Percentiles rank a stretch among this genome's conserved stretches.
Conservation (phyloP, 1,140 invertebrate species). For the Diorhabda elongata region DNA sequence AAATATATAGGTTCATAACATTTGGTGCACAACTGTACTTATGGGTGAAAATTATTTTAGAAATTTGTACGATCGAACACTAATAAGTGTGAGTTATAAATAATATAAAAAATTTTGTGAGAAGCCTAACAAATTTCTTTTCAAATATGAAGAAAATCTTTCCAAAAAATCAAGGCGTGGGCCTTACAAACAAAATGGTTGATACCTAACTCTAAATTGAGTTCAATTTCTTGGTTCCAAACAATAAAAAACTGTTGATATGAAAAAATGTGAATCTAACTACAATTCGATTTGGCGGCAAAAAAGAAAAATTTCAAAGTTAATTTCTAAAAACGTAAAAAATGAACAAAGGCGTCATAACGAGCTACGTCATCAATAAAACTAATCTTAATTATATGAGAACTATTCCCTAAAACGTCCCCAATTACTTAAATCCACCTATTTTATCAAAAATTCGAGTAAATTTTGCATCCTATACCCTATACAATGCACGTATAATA, state of each 20-base stretch:
- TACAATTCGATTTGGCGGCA: slow-evolving; percentile 30
- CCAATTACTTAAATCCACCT: slow-evolving; percentile 23
- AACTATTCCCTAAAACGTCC: background rate
- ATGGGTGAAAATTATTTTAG: no score
- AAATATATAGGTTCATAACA: background rate
- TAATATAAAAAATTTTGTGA: background rate
- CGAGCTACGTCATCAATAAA: slow-evolving; percentile 42
- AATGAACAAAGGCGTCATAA: slow-evolving; percentile 32
- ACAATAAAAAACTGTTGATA: background rate
- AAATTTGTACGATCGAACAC: no score
- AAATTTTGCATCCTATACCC: slow-evolving; percentile 22
- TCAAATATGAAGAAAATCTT: background rate
- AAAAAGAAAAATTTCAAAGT: slow-evolving; percentile 26
- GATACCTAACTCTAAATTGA: background rate
- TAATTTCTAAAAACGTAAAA: slow-evolving; percentile 27
- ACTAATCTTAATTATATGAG: slow-evolving; percentile 27
- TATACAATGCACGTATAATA: slow-evolving; percentile 27
- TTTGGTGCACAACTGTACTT: no score
- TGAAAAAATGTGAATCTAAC: background rate
- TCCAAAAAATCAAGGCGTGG: slow-evolving; percentile 1
- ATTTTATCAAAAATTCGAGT: slow-evolving; percentile 23
- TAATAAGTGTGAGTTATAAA: background rate
- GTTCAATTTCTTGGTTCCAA: background rate
- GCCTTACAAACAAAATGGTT: slow-evolving; percentile 2
- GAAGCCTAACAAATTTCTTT: background rate